Evolutionary conservation across 2,888 invertebrate species (phyloP), one percentile per base, ranked within the genome.

Genomic region (Geotrupes spiniger): DNA sequence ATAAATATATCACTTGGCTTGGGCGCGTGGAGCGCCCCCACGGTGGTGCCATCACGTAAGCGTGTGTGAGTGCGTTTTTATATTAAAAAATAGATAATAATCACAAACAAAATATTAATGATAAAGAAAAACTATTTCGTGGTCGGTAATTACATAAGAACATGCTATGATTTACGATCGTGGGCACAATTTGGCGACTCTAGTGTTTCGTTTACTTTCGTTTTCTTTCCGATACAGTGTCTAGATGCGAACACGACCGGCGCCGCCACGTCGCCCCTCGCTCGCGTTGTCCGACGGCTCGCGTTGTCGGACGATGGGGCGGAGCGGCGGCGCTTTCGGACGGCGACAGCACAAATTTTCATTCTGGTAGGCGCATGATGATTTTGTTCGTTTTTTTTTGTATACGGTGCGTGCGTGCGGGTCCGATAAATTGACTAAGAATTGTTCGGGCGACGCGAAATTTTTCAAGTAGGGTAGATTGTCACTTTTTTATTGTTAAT

Each of bases 391-490:
- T 41, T 42, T 3, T 6, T 41, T 39, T 41, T 14, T 41, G 14
- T 12, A 26, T 41, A 15, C 8, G 14, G 26, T 14, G 41, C 28
- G 9, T 15, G 26, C 28, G 12, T 41, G 28, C 27, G 26, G 11
- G 15, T 33, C n/a, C 36, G 36, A n/a, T 9, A 12, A 14, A 9
- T 9, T 16, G 9, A 21, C 39, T 39, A 14, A 26, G 11, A 3
- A 16, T 39, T 26, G 26, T 26, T 14, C 14, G 9, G 39, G 11
- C 25, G 16, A 17, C 17, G 31, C 29, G 12, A 21, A 31, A 11
- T 36, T 36, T 64, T 62, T 60, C 62, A 56, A 53, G 69, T 68
- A 70, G 69, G 61, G 60, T 69, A 69, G 68, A 64, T 64, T 66
- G 66, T 69, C 62, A 42, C n/a, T 56, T 56, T 58, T 56, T 55